Base-by-base conservation (phyloP, 2,888 invertebrate species). In the Leptinotarsa juncta region DNA sequence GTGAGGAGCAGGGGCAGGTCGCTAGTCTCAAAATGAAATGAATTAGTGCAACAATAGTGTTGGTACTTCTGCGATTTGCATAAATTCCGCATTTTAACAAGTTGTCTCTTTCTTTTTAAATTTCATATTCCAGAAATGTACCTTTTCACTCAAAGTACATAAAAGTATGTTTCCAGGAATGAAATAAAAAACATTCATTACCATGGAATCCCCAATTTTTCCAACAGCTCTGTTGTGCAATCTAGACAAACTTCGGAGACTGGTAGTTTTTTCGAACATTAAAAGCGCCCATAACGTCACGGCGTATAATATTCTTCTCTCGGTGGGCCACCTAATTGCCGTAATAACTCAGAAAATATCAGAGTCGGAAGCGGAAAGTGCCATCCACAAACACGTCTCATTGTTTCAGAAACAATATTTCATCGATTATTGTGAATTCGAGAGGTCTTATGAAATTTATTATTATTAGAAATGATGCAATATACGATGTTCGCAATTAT, bases 291-390 rank as follows among this genome's bases (percentile, higher is more conserved):
- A 68, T 68, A 68, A 67, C 10, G 62, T 62, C n/a, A 62, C n/a
- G 18, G 55, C 68, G 68, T 53, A 68, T 55, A 68, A 68, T 68
- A 55, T 68, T 55, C 68, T 32, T 42, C 49, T 55, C 32, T 23
- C 55, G 20, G 53, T 68, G 18, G 68, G 23, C 55, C 68, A 32
- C 68, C 53, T 68, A 68, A 68, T 68, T 68, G 68, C 68, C 42
- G 55, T 42, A 18, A 68, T 68, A 68, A 68, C 68, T 68, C 51
- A 50, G 68, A 20, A 53, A 50, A 68, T 68, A 53, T 53, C 42
- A 55, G 42, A 68, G n/a, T 14, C 23, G 68, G 42, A 68, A 55
- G n/a, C 55, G 53, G 18, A 26, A 55, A 26, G n/a, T 68, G 53
- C 42, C 53, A 68, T 68, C 67, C 48, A 67, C 67, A 67, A 67